Base-by-base conservation (phyloP, 2,797 vertebrate genomes). In the Neostethus bicornis region DNA sequence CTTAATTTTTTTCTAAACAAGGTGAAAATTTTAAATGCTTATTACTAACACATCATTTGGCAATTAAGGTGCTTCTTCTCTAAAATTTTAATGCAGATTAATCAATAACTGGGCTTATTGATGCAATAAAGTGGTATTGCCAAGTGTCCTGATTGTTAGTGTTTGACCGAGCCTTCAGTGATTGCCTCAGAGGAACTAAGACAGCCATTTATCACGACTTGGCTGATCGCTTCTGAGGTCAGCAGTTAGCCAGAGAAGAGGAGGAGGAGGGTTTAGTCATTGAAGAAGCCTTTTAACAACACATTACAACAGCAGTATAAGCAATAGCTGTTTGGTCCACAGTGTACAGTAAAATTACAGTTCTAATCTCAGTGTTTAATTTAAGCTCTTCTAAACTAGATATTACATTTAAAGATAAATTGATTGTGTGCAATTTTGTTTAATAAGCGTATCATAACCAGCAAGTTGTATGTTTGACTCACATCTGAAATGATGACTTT, bases 201-300 rank as follows among this genome's bases (percentile, higher is more conserved):
- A 71, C 58, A 82, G 46, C 60, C 77, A 85, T 91, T 90, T 87
- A 89, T 90, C 88, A 87, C 61, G 62, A 28, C 66, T 73, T 59
- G 63, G 74, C 79, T 84, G 80, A 77, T 84, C 57, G 54, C 69
- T 24, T 81, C 73, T 64, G 59, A 66, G 74, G 80, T 87, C 83
- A 69, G 76, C 76, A 70, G 41, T 58, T 78, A 80, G 80, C 67
- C 63, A 62, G 59, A 32, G 63, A 46, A 54, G 68, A 57, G 21
- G 59, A 51, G 75, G 81, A 77, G 70, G 73, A 55, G 68, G 75
- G 70, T 62, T 65, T 69, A 46, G 66, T 80, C 51, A 38, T 54
- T 32, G 64, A 61, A 85, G 76, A 85, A 67, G 51, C 60, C 57
- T 51, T 69, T 67, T 83, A 73, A 59, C 44, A 24, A 59, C 26